Conservation (phyloP, 2,797 vertebrate genomes). For the Gymnopithys bicolor region DNA sequence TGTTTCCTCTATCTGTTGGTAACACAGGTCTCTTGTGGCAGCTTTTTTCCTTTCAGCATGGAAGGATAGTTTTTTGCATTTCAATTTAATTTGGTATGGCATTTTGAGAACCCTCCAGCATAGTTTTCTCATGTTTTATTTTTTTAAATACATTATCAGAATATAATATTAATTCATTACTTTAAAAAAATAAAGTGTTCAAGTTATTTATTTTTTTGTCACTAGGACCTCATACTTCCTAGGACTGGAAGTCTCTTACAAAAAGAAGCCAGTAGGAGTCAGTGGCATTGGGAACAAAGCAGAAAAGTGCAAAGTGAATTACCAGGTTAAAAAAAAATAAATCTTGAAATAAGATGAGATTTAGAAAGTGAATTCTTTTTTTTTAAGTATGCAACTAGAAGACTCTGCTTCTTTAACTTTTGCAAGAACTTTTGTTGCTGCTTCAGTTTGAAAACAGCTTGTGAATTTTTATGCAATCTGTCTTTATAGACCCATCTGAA, state of each 20-base stretch:
- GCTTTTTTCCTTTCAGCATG: background rate
- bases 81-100: background rate
- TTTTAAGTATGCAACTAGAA: background rate
- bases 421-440: background rate
- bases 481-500: background rate
- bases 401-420: background rate
- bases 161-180: background rate
- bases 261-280: background rate
- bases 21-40: background rate
- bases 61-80: background rate
- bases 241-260: background rate
- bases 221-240: background rate
- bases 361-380: background rate
- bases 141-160: background rate
- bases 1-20: background rate
- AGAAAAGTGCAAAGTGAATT: background rate
- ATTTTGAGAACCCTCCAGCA: background rate
- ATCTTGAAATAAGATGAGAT: background rate
- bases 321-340: background rate
- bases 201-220: background rate
- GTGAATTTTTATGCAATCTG: background rate
- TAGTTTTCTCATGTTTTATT: background rate
- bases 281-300: background rate
- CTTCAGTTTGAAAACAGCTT: background rate
- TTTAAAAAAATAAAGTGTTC: background rate